Base-by-base conservation (phyloP, 1,140 invertebrate species). In the Apis cerana region DNA sequence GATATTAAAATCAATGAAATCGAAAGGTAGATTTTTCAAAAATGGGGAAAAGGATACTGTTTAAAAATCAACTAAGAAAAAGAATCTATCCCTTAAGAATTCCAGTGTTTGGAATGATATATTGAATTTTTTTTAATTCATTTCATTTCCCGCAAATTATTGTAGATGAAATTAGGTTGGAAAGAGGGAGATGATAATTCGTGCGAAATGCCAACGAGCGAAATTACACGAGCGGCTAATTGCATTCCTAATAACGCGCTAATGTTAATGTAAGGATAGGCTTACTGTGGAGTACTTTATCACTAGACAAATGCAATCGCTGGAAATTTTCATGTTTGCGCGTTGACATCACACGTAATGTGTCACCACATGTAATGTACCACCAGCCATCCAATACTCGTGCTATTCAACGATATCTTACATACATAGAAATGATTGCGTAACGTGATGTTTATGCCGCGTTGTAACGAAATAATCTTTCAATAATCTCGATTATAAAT, bases 201-300 rank as follows among this genome's bases (percentile, higher is more conserved):
- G 58, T 11, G 61, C 9, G 54, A 69, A 64, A 70, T 27, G 58
- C 19, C 58, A 58, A 76, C 48, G 58, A 58, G 62, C 59, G 61
- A 43, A 82, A 75, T 52, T 48, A 54, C 52, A 50, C 58, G 65
- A 80, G 61, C 62, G 58, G 71, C 62, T 86, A 86, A 87, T 87
- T 82, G 75, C 84, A 75, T 86, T 82, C 62, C 68, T 86, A 86
- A 86, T 86, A 85, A 85, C 61, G 43, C 74, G 68, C n/a, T 27
- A n/a, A 43, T 43, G 33, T 43, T 43, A 43, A 43, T 43, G n/a
- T 54, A 67, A n/a, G n/a, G 27, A 52, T 12, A 13, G 11, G 76
- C 74, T 74, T 75, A 72, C 23, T 78, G 74, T 85, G 85, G 78
- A 85, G 62, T 54, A 64, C 74, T 86, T 82, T 78, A 77, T 78